Evolutionary conservation across 2,888 invertebrate genomes (phyloP), one percentile per base, ranked within the genome.

Genomic region (Eumerus sabulonum): DNA sequence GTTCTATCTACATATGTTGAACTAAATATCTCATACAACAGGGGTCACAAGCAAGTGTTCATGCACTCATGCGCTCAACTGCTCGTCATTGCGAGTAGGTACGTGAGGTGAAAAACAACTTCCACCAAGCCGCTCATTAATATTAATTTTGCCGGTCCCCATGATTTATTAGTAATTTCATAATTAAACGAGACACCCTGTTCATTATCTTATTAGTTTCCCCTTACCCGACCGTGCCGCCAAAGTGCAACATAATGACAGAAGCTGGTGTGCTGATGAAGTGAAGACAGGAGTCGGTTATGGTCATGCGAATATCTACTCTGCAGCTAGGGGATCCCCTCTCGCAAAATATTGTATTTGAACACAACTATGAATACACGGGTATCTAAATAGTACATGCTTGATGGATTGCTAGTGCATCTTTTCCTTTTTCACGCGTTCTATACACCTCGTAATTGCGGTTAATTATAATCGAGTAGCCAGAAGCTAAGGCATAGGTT

Each of bases 91-190:
- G 2, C 27, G 27, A 27, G 27, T 27, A 27, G 7, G 27, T 7
- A 27, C 27, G 27, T 27, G 9, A 42, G 13, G 42, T 12, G 16
- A 38, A 45, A 66, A 60, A 45, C 38, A 60, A 66, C 76, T 76
- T 72, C 60, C 72, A n/a, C n/a, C 60, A 72, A 76, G 72, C 17
- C 27, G 7, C 83, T 86, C 86, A 86, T 86, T 85, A 85, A 86
- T 86, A 86, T 86, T 85, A 84, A 86, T 85, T 85, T 57, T 84
- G 84, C 83, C 85, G 84, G 84, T 84, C 84, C 83, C 83, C 82
- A 83, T 85, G 86, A 85, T 85, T 85, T 86, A 86, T 86, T 86
- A 85, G 85, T 84, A 84, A 85, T 85, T 86, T 86, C 86, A 85
- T 86, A 86, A 86, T 86, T 86, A 86, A 86, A 84, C 42, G 53